Conservation (phyloP, 2,888 invertebrate genomes). For the Herminia tarsipennalis region DNA sequence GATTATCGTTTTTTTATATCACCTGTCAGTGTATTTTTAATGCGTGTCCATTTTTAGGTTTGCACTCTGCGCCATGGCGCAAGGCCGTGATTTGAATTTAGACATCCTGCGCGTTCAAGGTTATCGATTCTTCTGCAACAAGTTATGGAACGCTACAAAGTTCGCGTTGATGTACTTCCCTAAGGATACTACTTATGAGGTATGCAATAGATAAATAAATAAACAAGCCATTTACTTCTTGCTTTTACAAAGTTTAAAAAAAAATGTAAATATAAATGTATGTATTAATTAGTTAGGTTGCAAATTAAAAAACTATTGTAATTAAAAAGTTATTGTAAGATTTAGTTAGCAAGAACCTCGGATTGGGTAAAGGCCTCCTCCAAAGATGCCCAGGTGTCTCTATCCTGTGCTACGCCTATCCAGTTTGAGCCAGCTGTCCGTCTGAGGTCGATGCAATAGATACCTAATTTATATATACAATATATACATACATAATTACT, state of each 20-base stretch:
- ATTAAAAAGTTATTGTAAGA: neutral
- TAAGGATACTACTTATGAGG: conserved; percentile 81
- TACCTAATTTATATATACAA: too few species aligned
- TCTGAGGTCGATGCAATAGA: conserved; percentile 16
- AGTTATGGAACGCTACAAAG: conserved; percentile 99
- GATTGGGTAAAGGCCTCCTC: neutral
- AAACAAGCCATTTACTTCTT: neutral
- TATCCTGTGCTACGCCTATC: conserved; percentile 11
- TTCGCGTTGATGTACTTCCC: conserved; percentile 93
- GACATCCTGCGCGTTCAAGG: conserved; percentile 97
- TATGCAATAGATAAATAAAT: conserved; percentile 32
- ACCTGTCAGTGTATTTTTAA: too few species aligned
- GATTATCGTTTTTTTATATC: too few species aligned
- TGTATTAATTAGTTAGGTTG: neutral
- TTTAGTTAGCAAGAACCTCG: neutral
- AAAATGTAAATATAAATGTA: neutral
- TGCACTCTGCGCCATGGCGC: conserved; percentile 95
- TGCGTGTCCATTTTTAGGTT: too few species aligned
- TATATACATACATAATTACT: too few species aligned
- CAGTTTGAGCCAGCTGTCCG: conserved; percentile 16
- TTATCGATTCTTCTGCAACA: conserved; percentile 99
- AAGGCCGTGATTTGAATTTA: conserved; percentile 97
- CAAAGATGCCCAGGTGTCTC: too few species aligned
- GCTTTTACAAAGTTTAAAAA: neutral
- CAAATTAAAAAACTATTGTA: neutral